A percentile compares a stretch with the other conserved stretches of the same genome.
phyloP scores from a whole-genome alignment of 2,888 invertebrate species.

The Parapristionchus giblindavisi region DNA sequence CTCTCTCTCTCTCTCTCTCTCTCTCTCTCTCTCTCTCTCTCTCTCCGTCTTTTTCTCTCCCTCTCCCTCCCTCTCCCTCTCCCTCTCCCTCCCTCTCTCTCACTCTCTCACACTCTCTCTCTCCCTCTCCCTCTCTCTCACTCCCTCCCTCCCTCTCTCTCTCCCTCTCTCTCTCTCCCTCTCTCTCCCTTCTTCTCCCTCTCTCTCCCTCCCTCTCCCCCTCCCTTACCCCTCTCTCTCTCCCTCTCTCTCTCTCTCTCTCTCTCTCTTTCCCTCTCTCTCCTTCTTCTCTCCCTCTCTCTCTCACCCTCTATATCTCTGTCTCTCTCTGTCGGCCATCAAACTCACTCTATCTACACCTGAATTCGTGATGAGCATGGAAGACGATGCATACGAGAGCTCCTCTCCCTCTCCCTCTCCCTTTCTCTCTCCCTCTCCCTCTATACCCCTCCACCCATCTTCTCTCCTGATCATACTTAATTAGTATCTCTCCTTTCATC shows the following conservation, averaged over 20 bases:
- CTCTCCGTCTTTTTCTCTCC: background rate
- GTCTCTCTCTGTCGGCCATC: background rate
- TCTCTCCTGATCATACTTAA: background rate
- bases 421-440: conserved; percentile 3
- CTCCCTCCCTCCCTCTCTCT: background rate
- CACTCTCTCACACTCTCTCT: conserved; percentile 3
- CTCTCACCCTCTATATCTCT: background rate
- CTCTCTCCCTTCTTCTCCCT: background rate
- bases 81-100: background rate
- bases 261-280: background rate
- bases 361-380: background rate
- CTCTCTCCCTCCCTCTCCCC: background rate
- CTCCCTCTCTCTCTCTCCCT: background rate
- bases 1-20: background rate
- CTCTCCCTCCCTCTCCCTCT: background rate
- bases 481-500: conserved; percentile 2
- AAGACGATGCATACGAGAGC: conserved; percentile 5
- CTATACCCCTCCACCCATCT: background rate
- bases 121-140: background rate
- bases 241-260: background rate
- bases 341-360: background rate
- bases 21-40: conserved; percentile 16
- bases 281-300: background rate
- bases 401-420: background rate
- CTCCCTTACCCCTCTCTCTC: background rate